Evolutionary conservation across 2,113 vertebrate genomes (phyloP), one percentile per base, ranked within the genome.

Genomic region (Chinchilla lanigera): DNA sequence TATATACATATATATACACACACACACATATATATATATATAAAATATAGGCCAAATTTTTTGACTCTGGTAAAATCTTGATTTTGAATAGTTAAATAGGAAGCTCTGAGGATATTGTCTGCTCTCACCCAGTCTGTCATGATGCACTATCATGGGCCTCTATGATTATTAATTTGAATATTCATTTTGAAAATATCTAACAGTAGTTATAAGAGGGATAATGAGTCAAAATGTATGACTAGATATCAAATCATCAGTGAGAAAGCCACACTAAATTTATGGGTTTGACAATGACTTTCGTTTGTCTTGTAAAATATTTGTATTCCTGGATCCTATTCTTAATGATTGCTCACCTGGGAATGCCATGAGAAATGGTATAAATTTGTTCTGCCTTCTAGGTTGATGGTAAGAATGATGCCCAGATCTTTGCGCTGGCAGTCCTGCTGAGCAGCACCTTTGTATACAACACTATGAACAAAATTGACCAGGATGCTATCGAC

Each of bases 381-480:
- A 67, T 89, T 65, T 97, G 1, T 91, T 97, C 28, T 92, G 26
- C 52, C 69, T 92, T 97, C 38, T 77, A 98, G 98, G 85, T 44
- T 16, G 67, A 97, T 60, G 17, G 95, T 3, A 83, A 90, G 5
- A 97, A 85, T 22, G 97, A 98, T 24, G n/a, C 7, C 44, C 84
- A 97, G 44, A 97, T 97, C 58, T 96, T 95, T 41, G 86, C 90
- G 22, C 75, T 98, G 75, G 92, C 97, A 3, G 44, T 98, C 35
- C 75, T 98, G 1, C 67, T 98, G 69, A 97, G 97, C 35, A 98
- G 97, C 73, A 92, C 56, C 26, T 90, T 98, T 5, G 90, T 98
- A 14, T 98, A 97, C 75, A 98, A 98, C 6, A 98, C 92, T 3
- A 96, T 96, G 87, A 92, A 54, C 90, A 95, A 77, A 47, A 97